Percentiles rank a stretch among this genome's conserved stretches.
phyloP scores from a whole-genome alignment of 1,140 invertebrate genomes.

The Ptiloglossa arizonensis region DNA sequence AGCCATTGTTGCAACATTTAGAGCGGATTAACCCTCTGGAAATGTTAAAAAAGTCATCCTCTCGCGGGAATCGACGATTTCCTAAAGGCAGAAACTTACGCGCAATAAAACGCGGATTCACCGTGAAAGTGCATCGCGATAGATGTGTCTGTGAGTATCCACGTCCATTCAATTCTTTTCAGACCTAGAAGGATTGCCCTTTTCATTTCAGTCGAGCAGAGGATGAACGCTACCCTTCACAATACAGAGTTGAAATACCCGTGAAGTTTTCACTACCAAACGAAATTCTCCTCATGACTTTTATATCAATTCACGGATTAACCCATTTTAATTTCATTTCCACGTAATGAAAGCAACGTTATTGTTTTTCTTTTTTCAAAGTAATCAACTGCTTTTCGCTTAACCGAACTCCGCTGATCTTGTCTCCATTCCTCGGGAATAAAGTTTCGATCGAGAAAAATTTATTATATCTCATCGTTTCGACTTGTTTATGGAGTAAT shows the following conservation, averaged over 20 bases:
- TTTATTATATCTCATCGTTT: background rate
- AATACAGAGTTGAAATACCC: background rate
- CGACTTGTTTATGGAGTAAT: too few species aligned
- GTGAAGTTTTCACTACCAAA: background rate
- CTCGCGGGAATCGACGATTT: background rate
- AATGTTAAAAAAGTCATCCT: background rate
- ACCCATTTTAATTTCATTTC: background rate
- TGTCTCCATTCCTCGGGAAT: background rate
- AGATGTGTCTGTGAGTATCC: background rate
- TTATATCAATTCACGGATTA: background rate
- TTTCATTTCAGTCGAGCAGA: constrained; percentile 14
- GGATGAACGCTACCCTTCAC: constrained; percentile 10
- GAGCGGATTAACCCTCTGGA: background rate
- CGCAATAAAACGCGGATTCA: constrained; percentile 31
- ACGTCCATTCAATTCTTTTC: constrained; percentile 38
- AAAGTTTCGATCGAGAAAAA: background rate
- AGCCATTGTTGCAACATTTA: background rate
- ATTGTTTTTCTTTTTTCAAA: too few species aligned
- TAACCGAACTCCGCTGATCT: background rate
- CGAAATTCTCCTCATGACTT: background rate
- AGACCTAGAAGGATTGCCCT: constrained; percentile 25
- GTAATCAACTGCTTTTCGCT: background rate
- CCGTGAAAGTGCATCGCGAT: constrained; percentile 36
- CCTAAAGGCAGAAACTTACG: constrained; percentile 3
- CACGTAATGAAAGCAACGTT: background rate